Evolutionary conservation across 2,888 invertebrate species (phyloP), one percentile per base, ranked within the genome.

Genomic region (Hoplodrina ambigua): DNA sequence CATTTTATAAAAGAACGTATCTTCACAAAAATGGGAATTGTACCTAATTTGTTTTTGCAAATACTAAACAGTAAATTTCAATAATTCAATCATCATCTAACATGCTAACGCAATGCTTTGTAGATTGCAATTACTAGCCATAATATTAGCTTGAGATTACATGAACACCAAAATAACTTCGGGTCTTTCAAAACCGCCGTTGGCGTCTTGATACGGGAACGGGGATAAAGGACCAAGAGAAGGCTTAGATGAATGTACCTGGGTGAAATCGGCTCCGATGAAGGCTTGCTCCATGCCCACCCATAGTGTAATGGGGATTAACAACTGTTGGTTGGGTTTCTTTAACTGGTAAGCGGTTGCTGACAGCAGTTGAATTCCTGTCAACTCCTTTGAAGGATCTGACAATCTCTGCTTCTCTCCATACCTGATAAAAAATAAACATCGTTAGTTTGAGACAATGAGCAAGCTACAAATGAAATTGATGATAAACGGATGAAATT

Each of bases 231-330:
- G 30, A 50, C 5, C 5, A 25, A 19, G 15, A 37, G 13, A 58
- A 53, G 15, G 13, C 25, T 49, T 70, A 30, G 37, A 4, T 15
- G 8, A n/a, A 68, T 55, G 30, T 91, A 98, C 97, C 96, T 98
- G 98, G 8, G 98, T 98, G 90, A 98, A 98, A 87, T 98, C 98
- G 77, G 99, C 99, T 20, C 98, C 98, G 84, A 99, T 98, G 94
- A 99, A 99, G 0, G 99, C 99, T 91, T 99, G 99, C 90, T 99
- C 99, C 97, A 99, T 98, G 69, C 99, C 99, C 86, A 99, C 99
- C 97, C 99, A 99, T 62, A 99, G 96, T 0, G 99, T 99, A 77
- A 99, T 97, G 1, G 99, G 99, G 78, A 99, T 98, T 49, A 99
- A 97, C 8, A 99, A 96, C 87, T 99, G 98, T 89, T 99, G 99